Evolutionary conservation across 2,888 invertebrate species (phyloP).

Genomic region (Frankliniella intonsa): DNA sequence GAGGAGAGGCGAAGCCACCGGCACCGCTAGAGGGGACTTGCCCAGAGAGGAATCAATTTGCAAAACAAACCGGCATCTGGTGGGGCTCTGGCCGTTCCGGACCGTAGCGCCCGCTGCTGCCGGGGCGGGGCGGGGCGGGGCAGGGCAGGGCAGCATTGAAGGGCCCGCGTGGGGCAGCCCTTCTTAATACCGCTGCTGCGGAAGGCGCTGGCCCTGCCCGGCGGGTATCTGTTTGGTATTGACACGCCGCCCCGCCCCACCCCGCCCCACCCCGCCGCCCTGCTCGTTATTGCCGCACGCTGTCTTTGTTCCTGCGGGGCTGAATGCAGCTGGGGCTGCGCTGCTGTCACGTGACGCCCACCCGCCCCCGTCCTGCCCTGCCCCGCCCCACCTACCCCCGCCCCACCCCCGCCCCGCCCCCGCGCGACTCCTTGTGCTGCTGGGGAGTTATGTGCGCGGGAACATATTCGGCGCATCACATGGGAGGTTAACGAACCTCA

Average conservation of each 20-base stretch:
- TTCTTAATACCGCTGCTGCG: too few species aligned
- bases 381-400: neutral
- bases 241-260: neutral
- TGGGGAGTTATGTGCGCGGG: neutral
- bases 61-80: neutral
- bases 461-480: neutral
- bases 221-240: neutral
- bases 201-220: neutral
- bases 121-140: neutral
- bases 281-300: neutral
- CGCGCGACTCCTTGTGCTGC: too few species aligned
- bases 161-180: too few species aligned
- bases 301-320: too few species aligned
- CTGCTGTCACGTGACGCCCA: neutral
- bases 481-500: slow-evolving; percentile 11
- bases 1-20: neutral
- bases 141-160: neutral
- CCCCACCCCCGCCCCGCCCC: neutral
- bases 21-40: neutral
- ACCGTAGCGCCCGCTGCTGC: neutral
- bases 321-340: neutral
- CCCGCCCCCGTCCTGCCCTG: neutral
- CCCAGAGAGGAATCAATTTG: neutral
- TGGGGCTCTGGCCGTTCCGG: neutral
- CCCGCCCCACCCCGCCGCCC: neutral